Percentiles rank a stretch among this genome's conserved stretches.
Evolutionary conservation across 1,140 invertebrate genomes (phyloP).

Genomic region (Cotesia glomerata): DNA sequence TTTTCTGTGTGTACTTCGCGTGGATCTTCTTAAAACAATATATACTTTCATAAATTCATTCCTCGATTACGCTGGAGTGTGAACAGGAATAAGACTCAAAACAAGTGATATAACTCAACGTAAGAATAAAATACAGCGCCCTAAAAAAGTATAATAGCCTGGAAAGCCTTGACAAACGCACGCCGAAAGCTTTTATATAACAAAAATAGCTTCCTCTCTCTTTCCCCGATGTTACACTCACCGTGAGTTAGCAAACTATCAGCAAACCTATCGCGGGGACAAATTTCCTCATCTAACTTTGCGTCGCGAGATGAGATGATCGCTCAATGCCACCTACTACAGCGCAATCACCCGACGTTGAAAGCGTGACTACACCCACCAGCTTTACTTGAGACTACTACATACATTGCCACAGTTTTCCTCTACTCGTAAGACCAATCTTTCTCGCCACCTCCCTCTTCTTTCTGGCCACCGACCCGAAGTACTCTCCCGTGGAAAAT

Average conservation of each 20-base stretch:
- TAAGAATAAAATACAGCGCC: neutral
- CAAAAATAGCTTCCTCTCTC: constrained; percentile 8
- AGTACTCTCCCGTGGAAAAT: constrained; percentile 3
- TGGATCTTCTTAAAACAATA: too few species aligned
- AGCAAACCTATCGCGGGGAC: constrained; percentile 58
- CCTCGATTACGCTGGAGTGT: neutral
- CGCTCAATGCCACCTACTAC: constrained; percentile 56
- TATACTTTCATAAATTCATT: too few species aligned
- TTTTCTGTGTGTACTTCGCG: too few species aligned
- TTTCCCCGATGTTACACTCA: constrained; percentile 36
- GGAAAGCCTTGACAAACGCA: too few species aligned
- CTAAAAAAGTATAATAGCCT: too few species aligned
- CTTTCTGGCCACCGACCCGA: too few species aligned
- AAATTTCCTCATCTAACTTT: constrained; percentile 65
- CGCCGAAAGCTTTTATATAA: neutral
- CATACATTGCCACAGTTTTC: neutral
- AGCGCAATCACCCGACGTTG: constrained; percentile 3
- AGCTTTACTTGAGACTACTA: neutral
- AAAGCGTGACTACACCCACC: neutral
- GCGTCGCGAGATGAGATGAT: constrained; percentile 59
- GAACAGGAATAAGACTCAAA: neutral
- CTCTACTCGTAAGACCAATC: neutral
- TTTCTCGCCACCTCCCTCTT: neutral
- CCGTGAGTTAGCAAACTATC: constrained; percentile 56
- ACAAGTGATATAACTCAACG: neutral